These are phyloP conservation scores for Sinopyrophorus schimmeli DNA, from an alignment of 2,888 invertebrate species.

Conservation along the genomic window DNA sequence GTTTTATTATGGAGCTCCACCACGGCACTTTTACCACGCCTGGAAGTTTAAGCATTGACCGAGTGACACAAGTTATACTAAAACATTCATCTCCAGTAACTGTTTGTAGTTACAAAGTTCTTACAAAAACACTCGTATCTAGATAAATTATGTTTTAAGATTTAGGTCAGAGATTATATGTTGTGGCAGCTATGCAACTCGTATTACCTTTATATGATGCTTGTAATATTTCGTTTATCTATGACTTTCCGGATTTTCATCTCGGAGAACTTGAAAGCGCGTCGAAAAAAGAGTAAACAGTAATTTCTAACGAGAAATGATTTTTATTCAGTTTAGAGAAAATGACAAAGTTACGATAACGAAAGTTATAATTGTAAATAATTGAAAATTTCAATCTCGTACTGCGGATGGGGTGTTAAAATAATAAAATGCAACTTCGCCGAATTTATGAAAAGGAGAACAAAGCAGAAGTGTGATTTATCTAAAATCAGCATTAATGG, in stretches of 20 bases:
- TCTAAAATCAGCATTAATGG: constrained; percentile 37
- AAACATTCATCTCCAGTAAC: constrained; percentile 29
- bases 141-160: constrained; percentile 41
- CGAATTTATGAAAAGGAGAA: constrained; percentile 22
- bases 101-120: constrained; percentile 34
- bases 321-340: constrained; percentile 17
- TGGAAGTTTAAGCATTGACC: constrained; percentile 31
- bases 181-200: constrained; percentile 26
- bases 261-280: background rate
- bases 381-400: too few species aligned
- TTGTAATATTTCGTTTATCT: background rate
- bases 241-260: constrained; percentile 2
- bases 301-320: constrained; percentile 17
- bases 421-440: constrained; percentile 35
- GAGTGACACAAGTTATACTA: constrained; percentile 27
- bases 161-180: constrained; percentile 39
- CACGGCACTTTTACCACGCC: constrained; percentile 30
- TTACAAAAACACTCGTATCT: constrained; percentile 35
- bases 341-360: constrained; percentile 19
- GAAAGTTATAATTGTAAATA: constrained; percentile 27
- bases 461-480: constrained; percentile 35
- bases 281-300: background rate
- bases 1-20: constrained; percentile 36
- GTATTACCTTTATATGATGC: constrained; percentile 25
- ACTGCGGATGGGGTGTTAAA: too few species aligned